A percentile compares a stretch with the other conserved stretches of the same genome.
These are phyloP conservation scores for Pedicia rivosa DNA, from an alignment of 2,888 invertebrate species.

Conservation along the genomic window DNA sequence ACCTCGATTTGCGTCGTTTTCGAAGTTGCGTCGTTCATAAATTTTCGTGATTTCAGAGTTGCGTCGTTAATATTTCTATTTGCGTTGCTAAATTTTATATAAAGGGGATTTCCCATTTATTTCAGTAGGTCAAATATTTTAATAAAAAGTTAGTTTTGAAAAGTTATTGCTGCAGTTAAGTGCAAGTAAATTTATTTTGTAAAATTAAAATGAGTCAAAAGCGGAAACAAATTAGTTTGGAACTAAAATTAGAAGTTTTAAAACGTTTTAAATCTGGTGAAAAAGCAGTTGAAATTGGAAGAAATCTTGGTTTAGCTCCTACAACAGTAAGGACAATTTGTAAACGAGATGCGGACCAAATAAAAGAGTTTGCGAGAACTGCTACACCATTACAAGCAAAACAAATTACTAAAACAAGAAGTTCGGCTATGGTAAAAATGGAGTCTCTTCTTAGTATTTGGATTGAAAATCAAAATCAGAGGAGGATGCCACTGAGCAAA, in stretches of 20 bases:
- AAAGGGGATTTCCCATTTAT: too few species aligned
- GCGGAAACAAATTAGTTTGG: conserved; percentile 8
- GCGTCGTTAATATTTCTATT: too few species aligned
- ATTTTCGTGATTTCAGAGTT: too few species aligned
- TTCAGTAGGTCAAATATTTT: too few species aligned
- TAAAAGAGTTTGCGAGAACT: conserved; percentile 8
- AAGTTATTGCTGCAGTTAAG: too few species aligned
- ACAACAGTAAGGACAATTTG: conserved; percentile 9
- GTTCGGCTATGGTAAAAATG: conserved; percentile 7
- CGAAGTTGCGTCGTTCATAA: too few species aligned
- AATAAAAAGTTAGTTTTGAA: too few species aligned
- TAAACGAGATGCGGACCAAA: conserved; percentile 9
- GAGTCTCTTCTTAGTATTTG: conserved; percentile 7
- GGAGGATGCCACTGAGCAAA: conserved; percentile 9
- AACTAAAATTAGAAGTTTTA: conserved; percentile 9
- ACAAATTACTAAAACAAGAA: conserved; percentile 8
- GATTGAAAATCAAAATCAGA: conserved; percentile 8
- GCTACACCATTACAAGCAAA: conserved; percentile 8
- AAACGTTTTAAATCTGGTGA: conserved; percentile 8
- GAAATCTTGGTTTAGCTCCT: conserved; percentile 9
- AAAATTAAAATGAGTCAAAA: too few species aligned
- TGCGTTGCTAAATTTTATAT: too few species aligned
- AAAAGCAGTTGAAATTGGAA: conserved; percentile 8
- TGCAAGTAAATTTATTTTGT: too few species aligned
- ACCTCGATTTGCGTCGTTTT: too few species aligned